A percentile compares a stretch with the other conserved stretches of the same genome.
Conservation (phyloP, 2,113 vertebrate species). For the Triplophysa rosa region DNA sequence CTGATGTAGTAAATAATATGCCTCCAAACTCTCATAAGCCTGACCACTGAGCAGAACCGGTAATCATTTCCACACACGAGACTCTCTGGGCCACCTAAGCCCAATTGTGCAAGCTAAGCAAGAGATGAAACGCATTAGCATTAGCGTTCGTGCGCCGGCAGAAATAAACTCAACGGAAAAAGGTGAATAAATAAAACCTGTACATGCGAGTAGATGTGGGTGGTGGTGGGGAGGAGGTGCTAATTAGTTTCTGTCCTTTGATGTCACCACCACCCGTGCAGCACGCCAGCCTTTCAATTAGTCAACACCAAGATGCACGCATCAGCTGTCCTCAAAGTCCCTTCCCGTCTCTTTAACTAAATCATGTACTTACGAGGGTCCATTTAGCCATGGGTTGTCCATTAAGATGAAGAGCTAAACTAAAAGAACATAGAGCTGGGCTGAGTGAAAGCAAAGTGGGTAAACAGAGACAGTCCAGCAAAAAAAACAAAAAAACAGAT, state of each 20-base stretch:
- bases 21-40: conserved; percentile 23
- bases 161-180: conserved; percentile 62
- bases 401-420: conserved; percentile 60
- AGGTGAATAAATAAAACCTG: conserved; percentile 68
- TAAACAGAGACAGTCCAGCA: conserved; percentile 51
- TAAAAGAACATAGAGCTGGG: conserved; percentile 36
- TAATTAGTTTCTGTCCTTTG: conserved; percentile 76
- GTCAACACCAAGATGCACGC: conserved; percentile 65
- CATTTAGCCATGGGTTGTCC: conserved; percentile 66
- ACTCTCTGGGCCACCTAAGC: conserved; percentile 41
- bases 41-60: conserved; percentile 9
- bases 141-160: conserved; percentile 63
- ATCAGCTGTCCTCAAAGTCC: conserved; percentile 68
- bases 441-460: conserved; percentile 38
- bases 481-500: conserved; percentile 10
- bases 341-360: conserved; percentile 63
- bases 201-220: conserved; percentile 44
- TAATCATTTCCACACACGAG: conserved; percentile 34
- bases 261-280: conserved; percentile 65
- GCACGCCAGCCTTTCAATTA: conserved; percentile 75
- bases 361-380: conserved; percentile 61
- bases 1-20: conserved; percentile 31
- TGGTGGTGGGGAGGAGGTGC: conserved; percentile 47
- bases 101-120: conserved; percentile 60
- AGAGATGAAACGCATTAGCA: conserved; percentile 40